A percentile compares a stretch with the other conserved stretches of the same genome.
These are phyloP conservation scores for Puma concolor DNA, from an alignment of 2,113 vertebrate species.

Conservation along the genomic window DNA sequence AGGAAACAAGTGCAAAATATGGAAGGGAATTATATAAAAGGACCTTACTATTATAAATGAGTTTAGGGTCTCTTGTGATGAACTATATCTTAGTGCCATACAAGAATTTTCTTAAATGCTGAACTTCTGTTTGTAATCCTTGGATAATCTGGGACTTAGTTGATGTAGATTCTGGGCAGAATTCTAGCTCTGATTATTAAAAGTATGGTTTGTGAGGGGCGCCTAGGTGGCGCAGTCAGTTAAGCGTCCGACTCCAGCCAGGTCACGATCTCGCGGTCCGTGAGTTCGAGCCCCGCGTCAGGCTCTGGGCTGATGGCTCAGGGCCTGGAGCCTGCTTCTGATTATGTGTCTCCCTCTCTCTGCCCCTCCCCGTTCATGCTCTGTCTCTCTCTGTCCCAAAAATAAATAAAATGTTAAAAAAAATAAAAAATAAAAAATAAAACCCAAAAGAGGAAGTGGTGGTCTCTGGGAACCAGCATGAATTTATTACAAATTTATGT, in stretches of 20 bases:
- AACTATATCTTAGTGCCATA: neutral
- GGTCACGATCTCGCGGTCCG: no score
- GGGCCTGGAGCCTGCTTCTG: no score
- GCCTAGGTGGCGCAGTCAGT: no score
- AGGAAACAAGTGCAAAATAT: neutral
- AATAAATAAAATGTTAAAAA: no score
- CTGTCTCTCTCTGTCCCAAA: no score
- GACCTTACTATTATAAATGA: neutral
- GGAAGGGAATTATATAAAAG: neutral
- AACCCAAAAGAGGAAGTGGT: neutral
- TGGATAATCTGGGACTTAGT: neutral
- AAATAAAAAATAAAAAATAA: no score
- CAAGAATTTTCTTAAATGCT: conserved; percentile 8
- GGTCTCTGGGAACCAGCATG: neutral
- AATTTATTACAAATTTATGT: conserved; percentile 11
- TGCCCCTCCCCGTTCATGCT: no score
- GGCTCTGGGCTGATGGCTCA: no score
- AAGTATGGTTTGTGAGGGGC: neutral
- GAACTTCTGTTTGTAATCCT: neutral
- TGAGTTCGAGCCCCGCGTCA: no score
- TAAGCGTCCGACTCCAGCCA: no score
- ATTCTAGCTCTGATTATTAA: neutral
- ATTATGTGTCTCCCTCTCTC: no score
- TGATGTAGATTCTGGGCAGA: neutral
- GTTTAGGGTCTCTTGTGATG: neutral